Percentiles rank a stretch among this genome's conserved stretches.
phyloP scores from a whole-genome alignment of 2,113 vertebrate genomes.

The Lycocorax pyrrhopterus region DNA sequence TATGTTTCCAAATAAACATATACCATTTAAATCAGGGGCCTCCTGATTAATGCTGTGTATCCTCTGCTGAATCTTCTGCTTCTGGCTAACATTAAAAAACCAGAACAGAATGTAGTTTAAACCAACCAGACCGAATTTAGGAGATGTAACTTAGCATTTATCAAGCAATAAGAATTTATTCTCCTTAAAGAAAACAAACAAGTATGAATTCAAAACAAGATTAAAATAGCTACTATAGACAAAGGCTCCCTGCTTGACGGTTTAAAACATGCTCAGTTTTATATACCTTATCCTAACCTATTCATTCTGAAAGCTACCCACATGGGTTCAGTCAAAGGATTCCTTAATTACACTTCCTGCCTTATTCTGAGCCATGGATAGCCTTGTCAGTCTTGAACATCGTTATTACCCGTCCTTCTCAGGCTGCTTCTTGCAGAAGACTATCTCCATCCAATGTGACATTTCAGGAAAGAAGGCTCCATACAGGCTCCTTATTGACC shows the following conservation, averaged over 20 bases:
- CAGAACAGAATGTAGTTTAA: background rate
- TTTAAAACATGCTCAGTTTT: background rate
- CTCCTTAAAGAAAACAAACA: background rate
- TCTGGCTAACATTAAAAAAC: background rate
- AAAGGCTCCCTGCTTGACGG: background rate
- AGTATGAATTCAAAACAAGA: background rate
- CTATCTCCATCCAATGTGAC: background rate
- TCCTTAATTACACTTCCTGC: background rate
- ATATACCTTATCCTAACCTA: background rate
- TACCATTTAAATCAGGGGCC: background rate
- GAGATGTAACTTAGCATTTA: background rate
- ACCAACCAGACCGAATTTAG: background rate
- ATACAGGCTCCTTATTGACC: background rate
- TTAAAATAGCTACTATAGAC: background rate
- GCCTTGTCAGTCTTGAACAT: background rate
- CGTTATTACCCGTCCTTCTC: background rate
- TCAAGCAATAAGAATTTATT: background rate
- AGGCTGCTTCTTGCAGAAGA: background rate
- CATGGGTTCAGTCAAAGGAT: background rate
- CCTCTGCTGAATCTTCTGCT: background rate
- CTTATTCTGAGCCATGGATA: background rate
- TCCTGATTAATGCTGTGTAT: background rate
- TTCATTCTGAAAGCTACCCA: background rate
- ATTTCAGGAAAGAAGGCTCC: background rate
- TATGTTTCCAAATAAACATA: background rate